A percentile compares a stretch with the other conserved stretches of the same genome.
phyloP scores from a whole-genome alignment of 2,797 vertebrate species.

The Myiotriccus ornatus region DNA sequence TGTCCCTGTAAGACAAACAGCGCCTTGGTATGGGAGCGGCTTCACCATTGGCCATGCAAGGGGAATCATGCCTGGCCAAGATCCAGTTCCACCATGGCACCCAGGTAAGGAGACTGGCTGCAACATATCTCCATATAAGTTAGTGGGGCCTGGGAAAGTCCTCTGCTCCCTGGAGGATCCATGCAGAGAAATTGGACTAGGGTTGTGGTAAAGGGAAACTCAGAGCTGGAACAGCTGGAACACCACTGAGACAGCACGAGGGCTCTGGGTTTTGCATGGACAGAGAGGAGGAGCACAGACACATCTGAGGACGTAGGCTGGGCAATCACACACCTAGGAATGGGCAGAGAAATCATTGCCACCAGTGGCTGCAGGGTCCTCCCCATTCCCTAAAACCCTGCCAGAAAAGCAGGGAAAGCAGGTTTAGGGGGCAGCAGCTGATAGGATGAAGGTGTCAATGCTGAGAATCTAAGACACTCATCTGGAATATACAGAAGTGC shows the following conservation, averaged over 20 bases:
- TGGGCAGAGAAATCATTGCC: background rate
- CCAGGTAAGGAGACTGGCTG: background rate
- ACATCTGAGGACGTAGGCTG: background rate
- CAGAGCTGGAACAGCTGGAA: background rate
- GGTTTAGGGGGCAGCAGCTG: background rate
- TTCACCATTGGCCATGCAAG: fast-evolving
- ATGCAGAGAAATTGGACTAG: background rate
- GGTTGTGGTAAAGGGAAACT: background rate
- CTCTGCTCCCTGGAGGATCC: background rate
- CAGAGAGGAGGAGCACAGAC: background rate
- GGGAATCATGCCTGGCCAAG: background rate
- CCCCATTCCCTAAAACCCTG: background rate
- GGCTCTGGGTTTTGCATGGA: background rate
- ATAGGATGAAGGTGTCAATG: background rate
- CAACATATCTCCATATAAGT: background rate
- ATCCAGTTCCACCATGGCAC: background rate
- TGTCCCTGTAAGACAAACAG: background rate
- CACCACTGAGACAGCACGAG: background rate
- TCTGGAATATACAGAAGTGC: background rate
- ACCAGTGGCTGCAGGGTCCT: background rate
- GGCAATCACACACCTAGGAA: background rate
- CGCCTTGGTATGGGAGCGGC: fast-evolving
- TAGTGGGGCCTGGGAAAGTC: background rate
- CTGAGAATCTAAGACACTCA: background rate
- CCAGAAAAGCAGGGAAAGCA: background rate